Evolutionary conservation across 2,888 invertebrate genomes (phyloP), one percentile per base, ranked within the genome.

Genomic region (Pseudolycoriella hygida): DNA sequence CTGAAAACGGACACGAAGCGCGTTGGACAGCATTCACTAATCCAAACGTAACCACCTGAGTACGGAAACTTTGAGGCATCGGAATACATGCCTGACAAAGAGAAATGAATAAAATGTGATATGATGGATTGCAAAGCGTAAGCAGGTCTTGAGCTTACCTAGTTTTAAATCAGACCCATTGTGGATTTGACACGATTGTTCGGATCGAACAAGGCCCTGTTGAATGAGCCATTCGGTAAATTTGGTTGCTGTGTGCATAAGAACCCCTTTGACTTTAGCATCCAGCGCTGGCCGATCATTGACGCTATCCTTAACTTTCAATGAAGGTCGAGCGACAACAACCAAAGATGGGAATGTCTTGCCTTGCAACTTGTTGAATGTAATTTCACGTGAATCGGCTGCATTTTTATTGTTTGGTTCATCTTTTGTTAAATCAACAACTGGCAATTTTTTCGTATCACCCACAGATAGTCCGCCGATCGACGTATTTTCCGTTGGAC

Each of bases 31-130:
- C 88, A 89, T 50, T 84, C 83, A 0, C 83, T 82, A 52, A 89
- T 85, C 89, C 89, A 89, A 1, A 89, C 88, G 57, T 89, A 89
- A 31, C 89, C 89, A 1, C 89, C 89, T 0, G 86, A 86, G 60
- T 80, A 85, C 0, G 86, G 86, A 60, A 88, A 87, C 53, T 85
- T 85, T 1, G 79, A 73, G 0, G 79, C 80, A 59, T 89, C 88
- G 1, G 84, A 85, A 61, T 86, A 88, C 77, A 87, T 86, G 43
- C 83, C 80, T 76, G 55, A 58, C 57, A 41, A 19, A 52, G 46
- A 44, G n/a, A n/a, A 46, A 40, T 34, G 20, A 37, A 19, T 20
- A 38, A n/a, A 18, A n/a, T 40, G 4, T 30, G 44, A 38, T 31
- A 18, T 38, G 19, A 37, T n/a, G n/a, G n/a, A n/a, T n/a, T n/a